Base-by-base conservation (phyloP, 2,797 vertebrate genomes). In the Columba guinea region DNA sequence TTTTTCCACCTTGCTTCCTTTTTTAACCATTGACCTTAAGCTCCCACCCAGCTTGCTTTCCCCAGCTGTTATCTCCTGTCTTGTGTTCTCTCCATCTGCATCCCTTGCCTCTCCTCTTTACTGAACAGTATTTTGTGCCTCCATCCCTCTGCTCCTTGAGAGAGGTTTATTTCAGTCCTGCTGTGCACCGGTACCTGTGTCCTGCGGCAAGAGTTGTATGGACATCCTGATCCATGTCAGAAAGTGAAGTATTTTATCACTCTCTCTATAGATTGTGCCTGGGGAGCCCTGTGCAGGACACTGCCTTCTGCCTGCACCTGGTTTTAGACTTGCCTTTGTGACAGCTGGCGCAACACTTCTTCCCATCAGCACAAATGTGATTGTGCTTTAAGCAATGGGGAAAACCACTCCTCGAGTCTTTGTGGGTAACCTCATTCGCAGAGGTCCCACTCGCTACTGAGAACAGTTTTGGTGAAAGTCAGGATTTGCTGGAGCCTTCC, bases 131-230 rank as follows among this genome's bases (percentile, higher is more conserved):
- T 23, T 32, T 78, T 55, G 21, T 39, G 35, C 23, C 52, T 84
- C 49, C 51, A n/a, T 23, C 44, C n/a, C 32, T 41, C 64, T 63
- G 30, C 30, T 83, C 48, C 37, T 52, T 8, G 34, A 32, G 11
- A 9, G 13, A 14, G 26, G 23, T 12, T n/a, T 16, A 11, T 10
- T 28, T 52, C 51, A n/a, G 35, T 32, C 58, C 51, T 41, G 20
- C 17, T 65, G 55, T 41, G 21, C 34, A 1, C n/a, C 1, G 0
- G 30, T 35, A 37, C 15, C n/a, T 5, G 3, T 3, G 35, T 58
- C 26, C 32, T 4, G 5, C 32, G 56, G 37, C 26, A 15, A 18
- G 24, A 70, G 7, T 35, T 85, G 58, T 59, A 3, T 30, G 1
- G 9, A 63, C 13, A 2, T 30, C 53, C 39, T 15, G 8, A 56